Evolutionary conservation across 1,140 invertebrate species (phyloP), one percentile per base, ranked within the genome.

Genomic region (Pantala flavescens): DNA sequence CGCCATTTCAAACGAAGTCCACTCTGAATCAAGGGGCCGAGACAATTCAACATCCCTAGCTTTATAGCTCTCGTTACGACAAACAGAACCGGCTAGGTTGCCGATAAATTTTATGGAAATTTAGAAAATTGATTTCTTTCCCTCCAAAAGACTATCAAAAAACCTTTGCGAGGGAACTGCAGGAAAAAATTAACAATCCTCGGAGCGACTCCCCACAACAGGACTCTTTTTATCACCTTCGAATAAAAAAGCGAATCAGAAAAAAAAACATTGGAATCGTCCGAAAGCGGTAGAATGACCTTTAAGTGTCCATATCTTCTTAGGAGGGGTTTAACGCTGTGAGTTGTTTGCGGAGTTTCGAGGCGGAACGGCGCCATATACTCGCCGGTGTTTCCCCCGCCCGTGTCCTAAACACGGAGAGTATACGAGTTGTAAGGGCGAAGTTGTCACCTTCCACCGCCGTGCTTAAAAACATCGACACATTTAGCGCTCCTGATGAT

Each of bases 381-480:
- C 49, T 7, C 49, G 49, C 16, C 49, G 16, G 49, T 7, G 49
- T 63, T 63, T 21, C 49, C 49, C n/a, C 49, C 49, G 49, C 49
- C 28, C 49, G 49, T 63, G 49, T 63, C 49, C 49, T 63, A 63
- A 63, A 63, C 49, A 63, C 49, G 49, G 49, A 63, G 49, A 63
- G 49, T 63, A 63, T 63, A 63, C 49, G 49, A 63, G 49, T 63
- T 63, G 49, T 63, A 19, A 3, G 49, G 49, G 49, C 49, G 49
- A 12, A 63, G 49, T 63, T 63, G 49, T 63, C 49, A 63, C 49
- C 49, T 63, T 19, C 49, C n/a, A 3, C 49, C 49, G 2, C 49
- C 12, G 49, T 63, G 49, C n/a, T 63, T 63, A 19, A 63, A 63
- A 21, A 3, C 49, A 5, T 63, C 49, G 49, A 63, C 49, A 63